phyloP scores from a whole-genome alignment of 92 coral and sea anemone species.

The Plumapathes pennacea region DNA sequence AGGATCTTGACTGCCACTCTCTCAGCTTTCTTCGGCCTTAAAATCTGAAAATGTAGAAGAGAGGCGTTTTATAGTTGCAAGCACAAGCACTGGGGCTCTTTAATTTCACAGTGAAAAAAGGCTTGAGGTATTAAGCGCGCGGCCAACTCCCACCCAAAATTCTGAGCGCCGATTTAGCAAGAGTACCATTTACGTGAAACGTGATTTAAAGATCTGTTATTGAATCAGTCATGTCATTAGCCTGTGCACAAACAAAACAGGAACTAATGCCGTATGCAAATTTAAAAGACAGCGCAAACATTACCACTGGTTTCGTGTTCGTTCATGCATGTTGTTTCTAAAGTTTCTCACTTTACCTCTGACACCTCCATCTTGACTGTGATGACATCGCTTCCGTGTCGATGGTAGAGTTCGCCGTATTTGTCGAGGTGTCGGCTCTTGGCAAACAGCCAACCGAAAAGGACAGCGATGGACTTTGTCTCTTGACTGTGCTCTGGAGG shows the following conservation, averaged over 20 bases:
- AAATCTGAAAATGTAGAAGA: constrained; percentile 51
- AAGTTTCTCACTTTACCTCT: constrained; percentile 57
- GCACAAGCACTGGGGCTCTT: too few species aligned
- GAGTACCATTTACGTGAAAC: too few species aligned
- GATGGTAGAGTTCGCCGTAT: constrained; percentile 80
- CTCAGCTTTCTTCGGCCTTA: constrained; percentile 87
- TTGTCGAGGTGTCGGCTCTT: constrained; percentile 92
- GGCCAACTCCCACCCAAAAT: too few species aligned
- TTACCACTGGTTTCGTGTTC: too few species aligned
- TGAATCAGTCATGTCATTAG: too few species aligned
- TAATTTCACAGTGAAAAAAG: too few species aligned
- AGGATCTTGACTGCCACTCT: constrained; percentile 64
- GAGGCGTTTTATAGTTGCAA: too few species aligned
- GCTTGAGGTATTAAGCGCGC: too few species aligned
- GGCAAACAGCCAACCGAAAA: constrained; percentile 93
- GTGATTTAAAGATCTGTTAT: too few species aligned
- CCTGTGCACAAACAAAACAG: background rate
- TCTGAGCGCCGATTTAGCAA: too few species aligned
- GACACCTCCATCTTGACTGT: constrained; percentile 77
- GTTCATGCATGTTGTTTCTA: background rate
- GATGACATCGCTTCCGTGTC: constrained; percentile 87
- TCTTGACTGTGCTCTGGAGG: constrained; percentile 48
- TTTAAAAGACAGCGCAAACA: too few species aligned
- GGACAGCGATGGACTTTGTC: constrained; percentile 69
- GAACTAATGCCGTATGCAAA: background rate